phyloP scores from a whole-genome alignment of 1,140 invertebrate species.

The Drosophila navojoa region DNA sequence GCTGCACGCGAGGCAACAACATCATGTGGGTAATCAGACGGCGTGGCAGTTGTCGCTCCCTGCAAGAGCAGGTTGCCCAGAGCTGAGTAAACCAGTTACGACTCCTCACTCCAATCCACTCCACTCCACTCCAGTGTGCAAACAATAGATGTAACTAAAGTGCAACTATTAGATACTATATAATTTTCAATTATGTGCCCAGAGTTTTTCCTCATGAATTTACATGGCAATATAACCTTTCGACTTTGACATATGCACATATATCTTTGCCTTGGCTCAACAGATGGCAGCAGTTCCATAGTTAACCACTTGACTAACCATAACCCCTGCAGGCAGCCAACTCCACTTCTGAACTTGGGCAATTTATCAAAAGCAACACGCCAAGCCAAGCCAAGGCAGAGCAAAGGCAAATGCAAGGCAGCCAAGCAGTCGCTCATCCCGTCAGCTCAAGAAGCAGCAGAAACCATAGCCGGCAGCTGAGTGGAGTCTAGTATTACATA shows the following conservation, averaged over 20 bases:
- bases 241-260: background rate
- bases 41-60: conserved; percentile 2
- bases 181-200: conserved; percentile 4
- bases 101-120: conserved; percentile 1
- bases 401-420: background rate
- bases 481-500: conserved; percentile 74
- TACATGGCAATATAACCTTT: background rate
- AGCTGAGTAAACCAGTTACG: conserved; percentile 40
- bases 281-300: conserved; percentile 2
- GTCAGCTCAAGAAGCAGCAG: conserved; percentile 25
- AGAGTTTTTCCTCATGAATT: background rate
- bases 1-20: conserved; percentile 16
- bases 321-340: background rate
- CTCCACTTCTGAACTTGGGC: conserved; percentile 55
- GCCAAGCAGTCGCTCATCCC: conserved; percentile 28
- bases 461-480: conserved; percentile 42
- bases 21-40: conserved; percentile 25
- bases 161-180: conserved; percentile 10
- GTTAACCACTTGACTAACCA: conserved; percentile 20
- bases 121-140: conserved; percentile 20
- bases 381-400: conserved; percentile 33
- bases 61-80: conserved; percentile 5
- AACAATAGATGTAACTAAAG: conserved; percentile 50
- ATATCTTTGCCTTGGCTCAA: background rate
- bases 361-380: conserved; percentile 72